phyloP scores from a whole-genome alignment of 2,797 vertebrate species.

The Phalanger gymnotis region DNA sequence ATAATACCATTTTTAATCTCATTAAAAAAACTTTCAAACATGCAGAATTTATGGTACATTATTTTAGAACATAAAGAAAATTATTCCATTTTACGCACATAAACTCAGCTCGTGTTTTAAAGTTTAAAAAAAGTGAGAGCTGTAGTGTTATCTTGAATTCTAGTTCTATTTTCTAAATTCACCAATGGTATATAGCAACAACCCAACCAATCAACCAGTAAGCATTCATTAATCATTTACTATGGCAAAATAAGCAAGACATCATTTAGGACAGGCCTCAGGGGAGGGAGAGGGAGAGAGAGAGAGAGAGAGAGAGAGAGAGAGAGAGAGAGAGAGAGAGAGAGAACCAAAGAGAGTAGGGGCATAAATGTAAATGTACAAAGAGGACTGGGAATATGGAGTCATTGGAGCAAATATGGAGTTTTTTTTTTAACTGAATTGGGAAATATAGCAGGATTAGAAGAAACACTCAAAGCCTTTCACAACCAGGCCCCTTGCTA shows the following conservation, averaged over 20 bases:
- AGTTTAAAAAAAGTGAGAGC: not conserved
- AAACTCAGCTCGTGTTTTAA: constrained; percentile 36
- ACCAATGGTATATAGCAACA: not conserved
- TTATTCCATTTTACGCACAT: constrained; percentile 53
- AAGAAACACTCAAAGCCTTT: not conserved
- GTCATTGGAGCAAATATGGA: not conserved
- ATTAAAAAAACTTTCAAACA: constrained; percentile 9
- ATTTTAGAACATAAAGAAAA: not conserved
- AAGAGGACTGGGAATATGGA: not conserved
- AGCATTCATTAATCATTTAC: not conserved
- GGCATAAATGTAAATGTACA: not conserved
- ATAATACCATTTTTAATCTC: not conserved
- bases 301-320: too few relatives aligned
- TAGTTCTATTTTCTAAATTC: constrained; percentile 55
- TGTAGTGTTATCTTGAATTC: constrained; percentile 27
- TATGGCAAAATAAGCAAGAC: not conserved
- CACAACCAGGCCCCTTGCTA: not conserved
- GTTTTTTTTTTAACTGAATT: not conserved
- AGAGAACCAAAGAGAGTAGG: not conserved
- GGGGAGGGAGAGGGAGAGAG: not conserved
- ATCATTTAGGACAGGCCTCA: not conserved
- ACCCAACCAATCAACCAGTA: not conserved
- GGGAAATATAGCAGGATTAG: not conserved
- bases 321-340: too few relatives aligned
- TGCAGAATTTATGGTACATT: constrained; percentile 5